Evolutionary conservation across 2,888 invertebrate genomes (phyloP).

Genomic region (Petrolisthes cinctipes): DNA sequence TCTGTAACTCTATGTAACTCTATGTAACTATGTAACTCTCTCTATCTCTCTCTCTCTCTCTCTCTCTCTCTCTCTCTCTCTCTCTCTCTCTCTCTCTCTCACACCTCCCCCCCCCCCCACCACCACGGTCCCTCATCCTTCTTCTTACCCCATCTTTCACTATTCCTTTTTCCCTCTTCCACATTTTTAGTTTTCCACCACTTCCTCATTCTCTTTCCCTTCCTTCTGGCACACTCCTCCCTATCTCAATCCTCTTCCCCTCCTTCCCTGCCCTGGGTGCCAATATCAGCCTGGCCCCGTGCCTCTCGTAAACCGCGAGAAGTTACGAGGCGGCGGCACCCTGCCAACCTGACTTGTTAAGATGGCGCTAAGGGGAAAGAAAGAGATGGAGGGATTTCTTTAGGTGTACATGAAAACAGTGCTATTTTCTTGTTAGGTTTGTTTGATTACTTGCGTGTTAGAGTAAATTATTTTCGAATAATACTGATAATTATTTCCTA

Average conservation of each 20-base stretch:
- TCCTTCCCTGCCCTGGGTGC: slow-evolving; percentile 26
- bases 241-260: neutral
- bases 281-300: slow-evolving; percentile 44
- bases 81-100: neutral
- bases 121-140: neutral
- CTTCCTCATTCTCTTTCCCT: neutral
- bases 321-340: slow-evolving; percentile 43
- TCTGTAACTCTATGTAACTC: no score
- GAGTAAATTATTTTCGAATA: no score
- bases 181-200: neutral
- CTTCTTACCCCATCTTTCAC: no score
- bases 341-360: slow-evolving; percentile 53
- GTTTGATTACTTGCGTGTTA: no score
- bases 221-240: neutral
- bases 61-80: slow-evolving; percentile 1
- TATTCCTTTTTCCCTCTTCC: no score
- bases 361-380: slow-evolving; percentile 36
- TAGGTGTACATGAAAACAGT: no score
- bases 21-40: no score
- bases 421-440: no score
- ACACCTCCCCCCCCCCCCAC: no score
- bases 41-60: no score
- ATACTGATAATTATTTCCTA: no score
- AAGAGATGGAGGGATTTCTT: neutral
- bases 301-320: slow-evolving; percentile 46